Base-by-base conservation (phyloP, 2,888 invertebrate species). In the Timema cristinae region DNA sequence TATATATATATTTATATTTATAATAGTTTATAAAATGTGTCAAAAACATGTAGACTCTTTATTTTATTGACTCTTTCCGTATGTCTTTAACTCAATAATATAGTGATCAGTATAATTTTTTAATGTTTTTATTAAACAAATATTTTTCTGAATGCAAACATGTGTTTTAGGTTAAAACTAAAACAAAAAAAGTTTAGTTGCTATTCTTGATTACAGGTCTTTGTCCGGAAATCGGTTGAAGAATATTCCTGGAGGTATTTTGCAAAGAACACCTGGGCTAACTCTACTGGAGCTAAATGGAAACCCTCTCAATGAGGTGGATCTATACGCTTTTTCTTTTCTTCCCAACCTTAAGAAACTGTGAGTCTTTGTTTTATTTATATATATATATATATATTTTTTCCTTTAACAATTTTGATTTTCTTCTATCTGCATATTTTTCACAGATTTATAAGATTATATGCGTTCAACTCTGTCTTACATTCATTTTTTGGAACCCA, bases 141-240 rank as follows among this genome's bases (percentile, higher is more conserved):
- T 32, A 2, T 32, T 32, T 32, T 32, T 32, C 32, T 4, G n/a
- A 32, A 32, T 32, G 32, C 32, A 32, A 32, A 32, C 1, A 32
- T 32, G 32, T 32, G 32, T 32, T 32, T 32, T 32, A 32, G 32
- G 2, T 32, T 32, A 32, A 32, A 32, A 32, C 1, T 32, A 32
- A 32, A 32, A 32, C 32, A 32, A 32, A 4, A 32, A 32, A 32
- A 4, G 32, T 32, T 32, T 4, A 32, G 2, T 32, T 32, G 32
- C 32, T 32, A 32, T 32, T 32, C 32, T 13, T 63, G 75, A 72
- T 77, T 80, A 74, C 85, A 94, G 96, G 80, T 92, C 92, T 66
- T 84, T 95, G 80, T 91, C 92, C 50, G 90, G 91, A 81, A 97
- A 97, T 84, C 88, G 89, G 77, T 90, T 97, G 80, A 89, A 88